Percentiles rank a stretch among this genome's conserved stretches.
Conservation (phyloP, 2,888 invertebrate genomes). For the Morpho achilles region DNA sequence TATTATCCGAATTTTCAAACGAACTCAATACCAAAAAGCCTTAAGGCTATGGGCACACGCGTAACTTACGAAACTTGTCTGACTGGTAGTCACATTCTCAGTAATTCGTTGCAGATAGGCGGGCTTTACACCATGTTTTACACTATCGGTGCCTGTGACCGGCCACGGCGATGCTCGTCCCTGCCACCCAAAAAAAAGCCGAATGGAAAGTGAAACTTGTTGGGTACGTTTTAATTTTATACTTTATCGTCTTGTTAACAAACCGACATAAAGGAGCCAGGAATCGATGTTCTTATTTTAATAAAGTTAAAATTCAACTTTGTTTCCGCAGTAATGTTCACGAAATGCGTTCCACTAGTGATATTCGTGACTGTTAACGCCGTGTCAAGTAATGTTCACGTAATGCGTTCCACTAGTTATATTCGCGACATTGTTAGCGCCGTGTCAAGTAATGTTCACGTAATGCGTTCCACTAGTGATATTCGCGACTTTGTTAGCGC, state of each 20-base stretch:
- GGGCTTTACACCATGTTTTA: constrained; percentile 41
- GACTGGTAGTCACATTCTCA: constrained; percentile 62
- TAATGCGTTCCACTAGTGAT: too few species aligned
- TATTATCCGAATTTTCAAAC: background rate
- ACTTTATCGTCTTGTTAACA: background rate
- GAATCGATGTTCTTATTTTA: constrained; percentile 26
- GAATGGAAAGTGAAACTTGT: constrained; percentile 16
- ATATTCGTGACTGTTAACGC: too few species aligned
- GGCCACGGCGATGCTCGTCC: constrained; percentile 5
- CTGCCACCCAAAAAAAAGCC: background rate
- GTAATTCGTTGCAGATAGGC: constrained; percentile 52
- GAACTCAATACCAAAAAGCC: constrained; percentile 34
- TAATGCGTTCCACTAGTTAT: too few species aligned
- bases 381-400: too few species aligned
- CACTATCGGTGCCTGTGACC: constrained; percentile 36
- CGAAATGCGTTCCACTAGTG: too few species aligned
- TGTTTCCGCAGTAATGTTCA: too few species aligned
- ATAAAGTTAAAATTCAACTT: too few species aligned
- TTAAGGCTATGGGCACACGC: constrained; percentile 45
- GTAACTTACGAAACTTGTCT: constrained; percentile 48
- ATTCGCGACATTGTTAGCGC: too few species aligned
- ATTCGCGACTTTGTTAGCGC: too few species aligned
- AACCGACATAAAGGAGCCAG: background rate
- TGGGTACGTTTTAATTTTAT: constrained; percentile 1
- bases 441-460: too few species aligned